phyloP scores from a whole-genome alignment of 2,113 vertebrate species.

The Plectropomus leopardus region DNA sequence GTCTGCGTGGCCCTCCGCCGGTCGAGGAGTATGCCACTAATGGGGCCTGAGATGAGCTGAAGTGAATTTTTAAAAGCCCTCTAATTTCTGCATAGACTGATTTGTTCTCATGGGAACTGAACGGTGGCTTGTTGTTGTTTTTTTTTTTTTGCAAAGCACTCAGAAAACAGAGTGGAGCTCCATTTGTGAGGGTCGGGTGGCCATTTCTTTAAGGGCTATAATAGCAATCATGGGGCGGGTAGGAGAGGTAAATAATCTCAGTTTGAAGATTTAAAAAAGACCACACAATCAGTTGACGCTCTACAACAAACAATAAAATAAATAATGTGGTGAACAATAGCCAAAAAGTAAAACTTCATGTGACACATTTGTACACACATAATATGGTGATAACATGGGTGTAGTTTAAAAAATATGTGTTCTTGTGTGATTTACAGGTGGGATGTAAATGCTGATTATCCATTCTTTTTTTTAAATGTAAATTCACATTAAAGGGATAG shows the following conservation, averaged over 20 bases:
- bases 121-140: conserved; percentile 52
- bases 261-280: conserved; percentile 58
- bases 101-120: conserved; percentile 66
- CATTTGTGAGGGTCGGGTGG: conserved; percentile 43
- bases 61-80: conserved; percentile 81
- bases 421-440: conserved; percentile 63
- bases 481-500: no score
- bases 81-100: conserved; percentile 75
- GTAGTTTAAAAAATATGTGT: conserved; percentile 57
- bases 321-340: conserved; percentile 64
- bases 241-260: conserved; percentile 30
- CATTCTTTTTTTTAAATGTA: conserved; percentile 27
- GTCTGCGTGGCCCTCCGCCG: conserved; percentile 65
- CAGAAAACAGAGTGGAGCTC: conserved; percentile 47
- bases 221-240: conserved; percentile 32
- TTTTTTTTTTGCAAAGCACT: conserved; percentile 37
- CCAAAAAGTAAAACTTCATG: conserved; percentile 57
- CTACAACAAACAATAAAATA: conserved; percentile 66
- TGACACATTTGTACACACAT: conserved; percentile 78
- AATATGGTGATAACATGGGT: conserved; percentile 75
- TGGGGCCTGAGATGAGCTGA: conserved; percentile 76
- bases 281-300: conserved; percentile 65
- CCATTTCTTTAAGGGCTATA: conserved; percentile 49
- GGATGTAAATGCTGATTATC: conserved; percentile 63
- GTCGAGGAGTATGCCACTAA: conserved; percentile 66